Conservation (phyloP, 2,888 invertebrate species). For the Dermolepida albohirtum region DNA sequence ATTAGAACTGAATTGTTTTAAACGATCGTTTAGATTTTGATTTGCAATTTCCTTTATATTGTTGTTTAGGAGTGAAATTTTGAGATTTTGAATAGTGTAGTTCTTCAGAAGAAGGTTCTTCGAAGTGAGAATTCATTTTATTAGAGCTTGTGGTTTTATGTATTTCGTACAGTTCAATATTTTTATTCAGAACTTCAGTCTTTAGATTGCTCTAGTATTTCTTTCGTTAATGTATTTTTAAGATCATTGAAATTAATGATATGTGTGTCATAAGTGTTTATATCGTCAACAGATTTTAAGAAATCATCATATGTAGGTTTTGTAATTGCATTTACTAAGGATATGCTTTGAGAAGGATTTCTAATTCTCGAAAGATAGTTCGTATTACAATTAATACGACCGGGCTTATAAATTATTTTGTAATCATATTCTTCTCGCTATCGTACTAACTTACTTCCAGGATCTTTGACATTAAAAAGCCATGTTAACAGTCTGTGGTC, state of each 20-base stretch:
- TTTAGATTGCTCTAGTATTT: slow-evolving; percentile 4
- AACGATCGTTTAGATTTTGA: slow-evolving; percentile 12
- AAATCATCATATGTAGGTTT: too few relatives aligned
- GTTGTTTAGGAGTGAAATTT: slow-evolving; percentile 5
- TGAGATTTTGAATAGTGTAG: slow-evolving; percentile 18
- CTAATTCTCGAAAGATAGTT: slow-evolving; percentile 51
- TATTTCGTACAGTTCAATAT: slow-evolving; percentile 18
- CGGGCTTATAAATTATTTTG: slow-evolving; percentile 54
- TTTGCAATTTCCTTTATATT: slow-evolving; percentile 7
- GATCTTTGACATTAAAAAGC: slow-evolving; percentile 56
- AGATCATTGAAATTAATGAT: neutral
- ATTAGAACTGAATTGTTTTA: slow-evolving; percentile 5
- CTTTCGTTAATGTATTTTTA: neutral
- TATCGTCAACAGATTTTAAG: too few relatives aligned
- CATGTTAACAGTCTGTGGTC: slow-evolving; percentile 59
- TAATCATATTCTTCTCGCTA: slow-evolving; percentile 58
- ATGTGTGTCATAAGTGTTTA: neutral
- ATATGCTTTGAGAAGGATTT: too few relatives aligned
- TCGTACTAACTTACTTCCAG: slow-evolving; percentile 51
- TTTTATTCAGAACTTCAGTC: slow-evolving; percentile 3
- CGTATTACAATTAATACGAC: slow-evolving; percentile 54
- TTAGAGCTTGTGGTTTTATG: neutral
- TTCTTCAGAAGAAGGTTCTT: slow-evolving; percentile 1
- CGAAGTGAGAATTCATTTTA: slow-evolving; percentile 8
- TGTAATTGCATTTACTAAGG: too few relatives aligned